phyloP scores from a whole-genome alignment of 2,888 invertebrate genomes.

The Heliconius ismenius region DNA sequence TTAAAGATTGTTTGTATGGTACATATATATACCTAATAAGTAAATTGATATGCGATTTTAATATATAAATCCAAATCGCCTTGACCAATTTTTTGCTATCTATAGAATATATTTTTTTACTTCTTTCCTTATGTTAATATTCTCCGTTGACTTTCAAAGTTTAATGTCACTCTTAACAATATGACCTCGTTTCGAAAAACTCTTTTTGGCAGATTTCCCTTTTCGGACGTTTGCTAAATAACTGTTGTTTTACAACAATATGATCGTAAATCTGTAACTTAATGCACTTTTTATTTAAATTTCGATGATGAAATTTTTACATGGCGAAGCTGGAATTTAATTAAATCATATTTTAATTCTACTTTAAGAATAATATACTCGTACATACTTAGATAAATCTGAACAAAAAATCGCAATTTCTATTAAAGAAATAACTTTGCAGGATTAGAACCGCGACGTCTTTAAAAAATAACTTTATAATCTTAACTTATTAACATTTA shows the following conservation, averaged over 20 bases:
- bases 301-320: background rate
- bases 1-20: background rate
- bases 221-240: background rate
- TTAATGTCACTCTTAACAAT: background rate
- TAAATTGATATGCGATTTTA: background rate
- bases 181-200: background rate
- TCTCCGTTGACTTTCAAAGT: background rate
- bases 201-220: background rate
- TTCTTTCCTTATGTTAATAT: background rate
- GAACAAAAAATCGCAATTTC: too few relatives aligned
- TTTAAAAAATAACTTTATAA: too few relatives aligned
- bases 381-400: too few relatives aligned
- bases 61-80: background rate
- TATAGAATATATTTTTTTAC: background rate
- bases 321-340: background rate
- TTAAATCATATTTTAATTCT: too few relatives aligned
- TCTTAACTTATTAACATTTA: background rate
- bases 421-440: too few relatives aligned
- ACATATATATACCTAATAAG: background rate
- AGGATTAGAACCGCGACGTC: too few relatives aligned
- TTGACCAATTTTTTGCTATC: slow-evolving; percentile 2
- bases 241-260: background rate
- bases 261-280: background rate
- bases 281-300: slow-evolving; percentile 3
- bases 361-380: too few relatives aligned